Evolutionary conservation across 2,797 vertebrate species (phyloP).

Genomic region (Danio kyathit): DNA sequence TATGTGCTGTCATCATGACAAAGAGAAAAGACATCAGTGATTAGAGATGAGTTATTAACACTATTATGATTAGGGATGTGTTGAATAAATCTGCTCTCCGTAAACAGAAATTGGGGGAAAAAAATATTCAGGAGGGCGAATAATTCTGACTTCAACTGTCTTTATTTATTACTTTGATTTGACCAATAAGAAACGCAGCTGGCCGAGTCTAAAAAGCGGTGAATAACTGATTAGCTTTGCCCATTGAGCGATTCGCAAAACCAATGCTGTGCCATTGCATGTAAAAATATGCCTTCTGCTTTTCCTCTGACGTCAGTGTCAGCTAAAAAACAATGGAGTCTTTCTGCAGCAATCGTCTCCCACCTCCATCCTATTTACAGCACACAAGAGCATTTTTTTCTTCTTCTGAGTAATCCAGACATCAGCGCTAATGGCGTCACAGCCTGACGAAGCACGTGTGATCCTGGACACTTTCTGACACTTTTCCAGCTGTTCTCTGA

Average conservation of each 20-base stretch:
- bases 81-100: too few species aligned
- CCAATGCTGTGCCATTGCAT: constrained; percentile 82
- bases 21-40: too few species aligned
- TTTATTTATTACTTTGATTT: not conserved
- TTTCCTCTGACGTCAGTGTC: constrained; percentile 90
- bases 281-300: constrained; percentile 84
- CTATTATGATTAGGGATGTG: too few species aligned
- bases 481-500: constrained; percentile 8
- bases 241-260: constrained; percentile 84
- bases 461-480: not conserved
- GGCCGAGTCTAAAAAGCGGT: constrained; percentile 82
- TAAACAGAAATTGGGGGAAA: too few species aligned
- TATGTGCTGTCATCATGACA: too few species aligned
- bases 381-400: not conserved
- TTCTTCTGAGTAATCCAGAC: not conserved
- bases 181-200: constrained; percentile 67
- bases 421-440: constrained; percentile 15
- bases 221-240: constrained; percentile 88
- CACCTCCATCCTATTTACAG: constrained; percentile 77
- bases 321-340: constrained; percentile 83
- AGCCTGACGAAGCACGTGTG: not conserved
- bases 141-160: too few species aligned
- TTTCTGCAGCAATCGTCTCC: constrained; percentile 87
- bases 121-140: too few species aligned
- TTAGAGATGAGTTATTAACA: too few species aligned